Percentiles rank a stretch among this genome's conserved stretches.
These are phyloP conservation scores for Myotis myotis DNA, from an alignment of 2,797 vertebrate genomes.

Conservation along the genomic window DNA sequence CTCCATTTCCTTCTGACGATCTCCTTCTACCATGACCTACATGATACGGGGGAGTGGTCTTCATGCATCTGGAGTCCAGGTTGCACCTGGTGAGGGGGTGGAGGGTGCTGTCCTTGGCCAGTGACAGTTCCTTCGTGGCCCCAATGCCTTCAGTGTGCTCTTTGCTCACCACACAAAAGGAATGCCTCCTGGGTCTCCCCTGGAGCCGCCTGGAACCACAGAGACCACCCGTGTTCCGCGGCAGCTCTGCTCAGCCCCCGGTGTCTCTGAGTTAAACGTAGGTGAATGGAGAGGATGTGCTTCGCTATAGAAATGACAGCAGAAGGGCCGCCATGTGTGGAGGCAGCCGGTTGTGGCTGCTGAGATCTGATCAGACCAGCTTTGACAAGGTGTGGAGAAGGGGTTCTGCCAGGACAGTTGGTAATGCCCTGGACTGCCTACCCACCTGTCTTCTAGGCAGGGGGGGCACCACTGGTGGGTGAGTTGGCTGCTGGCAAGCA, in stretches of 20 bases:
- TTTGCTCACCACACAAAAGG: background rate
- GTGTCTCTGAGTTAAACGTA: background rate
- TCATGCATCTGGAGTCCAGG: background rate
- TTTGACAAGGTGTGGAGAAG: background rate
- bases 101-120: background rate
- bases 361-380: background rate
- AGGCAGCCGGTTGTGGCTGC: background rate
- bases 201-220: no score
- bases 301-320: background rate
- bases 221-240: accelerated
- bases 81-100: background rate
- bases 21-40: background rate
- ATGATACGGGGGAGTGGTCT: background rate
- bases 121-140: background rate
- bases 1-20: background rate
- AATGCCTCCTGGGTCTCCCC: background rate
- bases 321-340: background rate
- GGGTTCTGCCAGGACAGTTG: no score
- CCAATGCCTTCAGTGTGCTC: background rate
- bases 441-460: background rate
- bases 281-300: background rate
- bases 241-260: background rate
- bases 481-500: background rate
- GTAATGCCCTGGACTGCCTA: background rate
- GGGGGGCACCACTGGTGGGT: background rate